phyloP scores from a whole-genome alignment of 2,888 invertebrate genomes.

The Proisotoma minuta region DNA sequence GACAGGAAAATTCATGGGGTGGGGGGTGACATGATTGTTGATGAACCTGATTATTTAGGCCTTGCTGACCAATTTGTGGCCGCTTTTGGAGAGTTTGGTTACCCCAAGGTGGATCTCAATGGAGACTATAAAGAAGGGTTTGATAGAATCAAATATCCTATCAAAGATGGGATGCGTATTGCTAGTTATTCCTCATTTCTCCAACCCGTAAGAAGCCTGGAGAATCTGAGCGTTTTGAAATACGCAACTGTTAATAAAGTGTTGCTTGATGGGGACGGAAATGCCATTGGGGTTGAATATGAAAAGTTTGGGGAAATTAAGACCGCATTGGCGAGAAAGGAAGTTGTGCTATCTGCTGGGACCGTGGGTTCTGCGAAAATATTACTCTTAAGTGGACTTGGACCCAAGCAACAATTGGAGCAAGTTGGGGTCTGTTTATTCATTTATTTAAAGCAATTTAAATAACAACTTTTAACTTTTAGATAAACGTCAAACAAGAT shows the following conservation, averaged over 20 bases:
- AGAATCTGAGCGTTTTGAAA: conserved; percentile 2
- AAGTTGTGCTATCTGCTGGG: conserved; percentile 17
- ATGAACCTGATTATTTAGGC: conserved; percentile 1
- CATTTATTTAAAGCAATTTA: neutral
- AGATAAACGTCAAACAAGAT: conserved; percentile 16
- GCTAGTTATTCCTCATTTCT: conserved; percentile 15
- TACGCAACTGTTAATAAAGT: conserved; percentile 26
- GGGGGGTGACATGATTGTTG: neutral
- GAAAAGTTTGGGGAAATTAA: conserved; percentile 14
- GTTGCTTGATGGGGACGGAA: neutral
- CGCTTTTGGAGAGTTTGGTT: neutral
- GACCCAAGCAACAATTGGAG: neutral
- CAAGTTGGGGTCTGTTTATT: neutral
- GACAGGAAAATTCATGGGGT: neutral
- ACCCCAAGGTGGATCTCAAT: conserved; percentile 2
- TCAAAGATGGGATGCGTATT: neutral
- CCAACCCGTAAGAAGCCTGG: neutral
- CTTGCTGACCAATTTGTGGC: neutral
- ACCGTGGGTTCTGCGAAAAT: neutral
- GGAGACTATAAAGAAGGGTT: neutral
- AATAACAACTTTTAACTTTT: neutral
- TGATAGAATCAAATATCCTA: neutral
- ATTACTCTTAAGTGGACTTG: neutral
- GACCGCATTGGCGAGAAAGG: conserved; percentile 11
- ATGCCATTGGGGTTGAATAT: conserved; percentile 19